These are phyloP conservation scores for Acrocephalus scirpaceus DNA, from an alignment of 2,797 vertebrate genomes.

Conservation along the genomic window DNA sequence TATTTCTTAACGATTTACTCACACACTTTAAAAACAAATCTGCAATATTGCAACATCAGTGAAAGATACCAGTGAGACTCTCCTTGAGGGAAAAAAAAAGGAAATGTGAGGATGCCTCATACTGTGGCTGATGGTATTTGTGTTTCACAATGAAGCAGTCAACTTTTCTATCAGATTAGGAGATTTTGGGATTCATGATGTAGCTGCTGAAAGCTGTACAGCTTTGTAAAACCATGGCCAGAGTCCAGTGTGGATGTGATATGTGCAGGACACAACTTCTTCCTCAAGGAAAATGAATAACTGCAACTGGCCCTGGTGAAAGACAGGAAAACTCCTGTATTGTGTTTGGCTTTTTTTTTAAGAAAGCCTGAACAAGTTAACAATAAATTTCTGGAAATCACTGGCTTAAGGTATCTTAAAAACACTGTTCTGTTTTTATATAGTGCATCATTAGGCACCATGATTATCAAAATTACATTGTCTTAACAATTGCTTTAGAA, in stretches of 20 bases:
- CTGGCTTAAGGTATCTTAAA: neutral
- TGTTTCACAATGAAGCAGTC: neutral
- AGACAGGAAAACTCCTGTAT: neutral
- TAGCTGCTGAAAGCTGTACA: neutral
- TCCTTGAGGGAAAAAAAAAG: neutral
- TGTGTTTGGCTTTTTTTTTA: neutral
- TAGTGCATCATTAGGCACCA: neutral
- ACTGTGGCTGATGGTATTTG: rapidly evolving
- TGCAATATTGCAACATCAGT: neutral
- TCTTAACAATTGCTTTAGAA: neutral
- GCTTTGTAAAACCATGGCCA: neutral
- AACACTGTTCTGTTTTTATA: neutral
- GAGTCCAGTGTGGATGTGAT: neutral
- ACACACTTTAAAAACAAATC: neutral
- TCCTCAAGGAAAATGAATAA: neutral
- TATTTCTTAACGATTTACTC: neutral
- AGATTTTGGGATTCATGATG: neutral
- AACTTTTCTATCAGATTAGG: neutral
- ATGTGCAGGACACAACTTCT: neutral
- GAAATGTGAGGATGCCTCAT: neutral
- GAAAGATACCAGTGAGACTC: neutral
- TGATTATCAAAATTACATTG: neutral
- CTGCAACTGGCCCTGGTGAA: neutral
- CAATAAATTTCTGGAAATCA: neutral
- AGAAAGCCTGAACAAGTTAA: neutral